phyloP scores from a whole-genome alignment of 2,113 vertebrate genomes.

The Coptodon rendalli region DNA sequence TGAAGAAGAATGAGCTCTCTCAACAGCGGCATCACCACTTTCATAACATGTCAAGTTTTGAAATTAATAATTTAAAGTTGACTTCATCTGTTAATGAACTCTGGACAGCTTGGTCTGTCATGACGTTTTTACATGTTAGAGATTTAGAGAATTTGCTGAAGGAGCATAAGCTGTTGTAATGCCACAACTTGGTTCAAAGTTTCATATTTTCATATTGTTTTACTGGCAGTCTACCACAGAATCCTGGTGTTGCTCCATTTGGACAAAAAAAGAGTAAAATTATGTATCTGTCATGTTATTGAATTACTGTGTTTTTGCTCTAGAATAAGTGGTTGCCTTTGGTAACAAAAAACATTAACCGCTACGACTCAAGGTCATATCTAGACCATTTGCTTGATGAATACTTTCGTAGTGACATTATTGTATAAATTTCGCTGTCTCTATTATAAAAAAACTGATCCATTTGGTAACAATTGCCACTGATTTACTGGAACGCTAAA shows the following conservation, averaged over 20 bases:
- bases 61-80: not conserved
- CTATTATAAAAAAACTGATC: constrained; percentile 2
- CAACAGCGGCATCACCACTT: rapidly evolving
- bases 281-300: not conserved
- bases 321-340: constrained; percentile 7
- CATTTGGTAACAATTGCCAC: constrained; percentile 1
- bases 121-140: not conserved
- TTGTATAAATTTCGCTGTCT: constrained; percentile 5
- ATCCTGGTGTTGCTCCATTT: not conserved
- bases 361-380: constrained; percentile 8
- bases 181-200: not conserved
- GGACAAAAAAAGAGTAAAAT: not conserved
- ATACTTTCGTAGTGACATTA: not conserved
- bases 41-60: not conserved
- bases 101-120: not conserved
- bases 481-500: not conserved
- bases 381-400: constrained; percentile 34
- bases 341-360: constrained; percentile 33
- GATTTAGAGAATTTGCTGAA: not conserved
- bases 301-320: constrained; percentile 22
- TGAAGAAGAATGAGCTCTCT: not conserved
- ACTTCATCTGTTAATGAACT: not conserved
- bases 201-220: not conserved
- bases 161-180: not conserved
- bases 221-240: not conserved